phyloP scores from a whole-genome alignment of 1,140 invertebrate genomes.

The Parasteatoda tepidariorum region DNA sequence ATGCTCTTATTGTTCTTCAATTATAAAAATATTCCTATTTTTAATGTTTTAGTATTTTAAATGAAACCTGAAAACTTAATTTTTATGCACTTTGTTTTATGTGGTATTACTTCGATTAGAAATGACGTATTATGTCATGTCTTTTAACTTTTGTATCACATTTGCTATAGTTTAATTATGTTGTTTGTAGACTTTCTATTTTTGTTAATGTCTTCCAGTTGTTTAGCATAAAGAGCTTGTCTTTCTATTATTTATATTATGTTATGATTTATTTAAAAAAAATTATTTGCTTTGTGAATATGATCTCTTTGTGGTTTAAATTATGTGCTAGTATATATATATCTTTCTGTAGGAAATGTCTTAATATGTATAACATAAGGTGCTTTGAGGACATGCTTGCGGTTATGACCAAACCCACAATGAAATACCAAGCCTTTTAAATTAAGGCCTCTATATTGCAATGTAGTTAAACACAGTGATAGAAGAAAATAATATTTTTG shows the following conservation, averaged over 20 bases:
- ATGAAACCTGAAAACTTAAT: conserved; percentile 31
- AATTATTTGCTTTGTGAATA: conserved; percentile 41
- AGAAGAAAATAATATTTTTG: not conserved
- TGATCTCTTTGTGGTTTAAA: conserved; percentile 12
- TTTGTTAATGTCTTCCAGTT: conserved; percentile 56
- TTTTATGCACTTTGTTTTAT: conserved; percentile 48
- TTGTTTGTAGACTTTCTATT: conserved; percentile 50
- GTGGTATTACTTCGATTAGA: conserved; percentile 22
- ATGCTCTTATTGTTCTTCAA: conserved; percentile 24
- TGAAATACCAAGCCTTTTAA: not conserved
- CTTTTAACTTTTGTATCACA: conserved; percentile 33
- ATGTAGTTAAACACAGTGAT: not conserved
- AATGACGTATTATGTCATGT: conserved; percentile 25
- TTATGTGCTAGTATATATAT: not conserved
- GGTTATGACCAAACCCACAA: conserved; percentile 50
- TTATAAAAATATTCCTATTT: conserved; percentile 55
- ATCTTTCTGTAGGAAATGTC: not conserved
- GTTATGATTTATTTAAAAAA: conserved; percentile 52
- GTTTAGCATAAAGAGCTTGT: conserved; percentile 55
- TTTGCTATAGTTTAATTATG: conserved; percentile 41
- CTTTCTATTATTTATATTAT: conserved; percentile 55
- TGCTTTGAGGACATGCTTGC: conserved; percentile 56
- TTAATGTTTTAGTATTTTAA: conserved; percentile 60
- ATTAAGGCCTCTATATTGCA: not conserved
- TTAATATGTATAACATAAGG: conserved; percentile 38